Evolutionary conservation across 2,797 vertebrate species (phyloP).

Genomic region (Darevskia mixta): DNA sequence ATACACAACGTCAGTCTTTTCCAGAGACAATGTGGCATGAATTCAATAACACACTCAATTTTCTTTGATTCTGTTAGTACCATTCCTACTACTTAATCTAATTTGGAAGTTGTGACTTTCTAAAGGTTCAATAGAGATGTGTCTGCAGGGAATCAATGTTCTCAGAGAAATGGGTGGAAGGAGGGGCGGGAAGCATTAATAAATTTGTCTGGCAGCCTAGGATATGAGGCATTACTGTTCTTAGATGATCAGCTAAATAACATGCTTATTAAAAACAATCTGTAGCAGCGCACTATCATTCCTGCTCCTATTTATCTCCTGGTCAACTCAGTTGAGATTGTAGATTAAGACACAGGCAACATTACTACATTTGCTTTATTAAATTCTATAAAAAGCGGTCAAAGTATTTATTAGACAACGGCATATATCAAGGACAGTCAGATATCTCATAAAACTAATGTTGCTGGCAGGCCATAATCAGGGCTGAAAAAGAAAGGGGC

Average conservation of each 20-base stretch:
- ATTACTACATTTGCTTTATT: constrained; percentile 78
- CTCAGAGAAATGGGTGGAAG: constrained; percentile 59
- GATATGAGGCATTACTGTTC: constrained; percentile 72
- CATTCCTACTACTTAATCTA: constrained; percentile 78
- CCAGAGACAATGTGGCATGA: constrained; percentile 78
- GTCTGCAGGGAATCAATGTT: constrained; percentile 79
- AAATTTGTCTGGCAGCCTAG: constrained; percentile 76
- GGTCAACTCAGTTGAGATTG: constrained; percentile 76
- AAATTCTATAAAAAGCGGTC: constrained; percentile 76
- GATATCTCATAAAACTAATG: constrained; percentile 59
- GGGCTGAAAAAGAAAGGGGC: constrained; percentile 51
- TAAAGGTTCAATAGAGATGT: constrained; percentile 80
- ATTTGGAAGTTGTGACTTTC: constrained; percentile 80
- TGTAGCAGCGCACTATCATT: constrained; percentile 71
- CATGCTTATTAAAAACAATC: constrained; percentile 81
- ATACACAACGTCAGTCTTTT: constrained; percentile 70
- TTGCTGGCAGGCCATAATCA: constrained; percentile 39
- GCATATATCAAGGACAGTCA: constrained; percentile 41
- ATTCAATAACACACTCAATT: constrained; percentile 79
- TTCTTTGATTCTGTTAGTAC: constrained; percentile 78
- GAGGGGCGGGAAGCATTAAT: constrained; percentile 68
- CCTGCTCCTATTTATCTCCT: constrained; percentile 79
- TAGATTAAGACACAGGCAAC: constrained; percentile 71
- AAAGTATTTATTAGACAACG: constrained; percentile 74
- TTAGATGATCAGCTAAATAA: constrained; percentile 77